A percentile compares a stretch with the other conserved stretches of the same genome.
Conservation (phyloP, 2,113 vertebrate species). For the Candoia aspera region DNA sequence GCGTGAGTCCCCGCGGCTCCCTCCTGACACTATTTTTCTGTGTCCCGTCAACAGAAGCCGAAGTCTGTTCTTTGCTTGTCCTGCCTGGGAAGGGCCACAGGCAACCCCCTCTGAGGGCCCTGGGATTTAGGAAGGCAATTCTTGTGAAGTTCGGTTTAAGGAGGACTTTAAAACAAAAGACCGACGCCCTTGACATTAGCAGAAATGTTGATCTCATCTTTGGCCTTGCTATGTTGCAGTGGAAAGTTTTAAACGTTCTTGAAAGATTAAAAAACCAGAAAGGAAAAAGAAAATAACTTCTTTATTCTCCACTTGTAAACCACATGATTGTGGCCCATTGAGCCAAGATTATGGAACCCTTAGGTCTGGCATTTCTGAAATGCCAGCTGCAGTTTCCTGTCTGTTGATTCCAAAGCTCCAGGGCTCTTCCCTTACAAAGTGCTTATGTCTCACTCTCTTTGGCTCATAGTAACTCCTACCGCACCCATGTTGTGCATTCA, state of each 20-base stretch:
- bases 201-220: not conserved
- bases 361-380: slow-evolving; percentile 18
- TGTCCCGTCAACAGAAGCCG: not conserved
- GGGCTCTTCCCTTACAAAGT: slow-evolving; percentile 12
- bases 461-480: not conserved
- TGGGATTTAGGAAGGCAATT: not conserved
- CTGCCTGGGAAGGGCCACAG: not conserved
- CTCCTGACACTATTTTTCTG: not conserved
- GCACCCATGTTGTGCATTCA: slow-evolving; percentile 14
- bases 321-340: not conserved
- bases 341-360: not conserved
- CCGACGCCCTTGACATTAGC: slow-evolving; percentile 1
- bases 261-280: not conserved
- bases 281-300: not conserved
- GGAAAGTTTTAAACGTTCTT: not conserved
- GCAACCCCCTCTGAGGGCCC: not conserved
- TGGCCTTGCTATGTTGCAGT: not conserved
- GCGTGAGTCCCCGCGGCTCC: not conserved
- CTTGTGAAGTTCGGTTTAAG: slow-evolving; percentile 3
- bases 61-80: not conserved
- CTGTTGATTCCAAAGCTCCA: slow-evolving; percentile 21
- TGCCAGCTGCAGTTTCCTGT: slow-evolving; percentile 16
- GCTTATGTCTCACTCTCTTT: not conserved
- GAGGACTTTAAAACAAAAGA: slow-evolving; percentile 28
- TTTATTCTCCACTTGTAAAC: not conserved